A percentile compares a stretch with the other conserved stretches of the same genome.
phyloP scores from a whole-genome alignment of 2,888 invertebrate species.

The Limenitis camilla region DNA sequence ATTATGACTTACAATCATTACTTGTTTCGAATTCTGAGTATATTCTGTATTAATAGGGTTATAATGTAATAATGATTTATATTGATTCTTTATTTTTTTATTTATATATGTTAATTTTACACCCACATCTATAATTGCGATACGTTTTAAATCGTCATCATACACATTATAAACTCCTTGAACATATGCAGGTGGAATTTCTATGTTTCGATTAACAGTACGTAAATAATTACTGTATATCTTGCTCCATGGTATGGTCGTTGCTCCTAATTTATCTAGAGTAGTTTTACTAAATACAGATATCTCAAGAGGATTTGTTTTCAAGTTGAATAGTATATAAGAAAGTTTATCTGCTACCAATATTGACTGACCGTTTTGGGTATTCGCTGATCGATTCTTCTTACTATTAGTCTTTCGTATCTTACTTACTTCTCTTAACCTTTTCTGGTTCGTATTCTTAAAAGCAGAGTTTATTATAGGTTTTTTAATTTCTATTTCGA shows the following conservation, averaged over 20 bases:
- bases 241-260: constrained; percentile 45
- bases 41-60: background rate
- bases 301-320: constrained; percentile 45
- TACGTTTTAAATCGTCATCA: constrained; percentile 45
- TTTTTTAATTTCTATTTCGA: constrained; percentile 43
- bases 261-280: constrained; percentile 39
- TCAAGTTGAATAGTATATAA: constrained; percentile 42
- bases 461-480: constrained; percentile 29
- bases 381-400: constrained; percentile 19
- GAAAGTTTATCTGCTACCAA: constrained; percentile 36
- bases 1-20: background rate
- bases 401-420: constrained; percentile 23
- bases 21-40: background rate
- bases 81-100: constrained; percentile 29
- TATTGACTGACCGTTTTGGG: constrained; percentile 33
- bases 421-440: constrained; percentile 30
- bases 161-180: constrained; percentile 41
- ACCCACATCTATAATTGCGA: constrained; percentile 42
- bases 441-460: constrained; percentile 22
- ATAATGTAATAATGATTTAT: background rate
- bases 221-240: constrained; percentile 41
- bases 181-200: constrained; percentile 29
- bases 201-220: constrained; percentile 26
- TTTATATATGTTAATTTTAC: background rate
- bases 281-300: constrained; percentile 39